A percentile compares a stretch with the other conserved stretches of the same genome.
These are phyloP conservation scores for Achroia grisella DNA, from an alignment of 1,140 invertebrate species.

Conservation along the genomic window DNA sequence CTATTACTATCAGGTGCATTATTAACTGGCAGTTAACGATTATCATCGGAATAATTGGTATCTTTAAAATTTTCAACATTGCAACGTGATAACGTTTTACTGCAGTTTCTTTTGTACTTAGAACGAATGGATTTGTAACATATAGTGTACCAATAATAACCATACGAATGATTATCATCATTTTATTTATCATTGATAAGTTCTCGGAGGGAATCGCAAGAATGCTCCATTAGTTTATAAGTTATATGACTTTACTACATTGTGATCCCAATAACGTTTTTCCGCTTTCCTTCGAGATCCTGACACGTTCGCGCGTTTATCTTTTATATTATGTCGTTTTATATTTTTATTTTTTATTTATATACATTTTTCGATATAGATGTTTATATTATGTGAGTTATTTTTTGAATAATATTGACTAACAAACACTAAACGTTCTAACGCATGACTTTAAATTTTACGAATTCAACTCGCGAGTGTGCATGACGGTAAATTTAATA, in stretches of 20 bases:
- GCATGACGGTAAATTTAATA: conserved; percentile 48
- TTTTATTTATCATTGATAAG: conserved; percentile 26
- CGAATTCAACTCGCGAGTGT: conserved; percentile 58
- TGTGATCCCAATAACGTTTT: conserved; percentile 40
- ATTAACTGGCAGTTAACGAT: conserved; percentile 39
- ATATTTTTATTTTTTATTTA: conserved; percentile 18
- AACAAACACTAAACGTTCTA: conserved; percentile 68
- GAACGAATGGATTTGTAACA: conserved; percentile 33
- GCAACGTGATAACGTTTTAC: conserved; percentile 37
- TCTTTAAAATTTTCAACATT: conserved; percentile 9
- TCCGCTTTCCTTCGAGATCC: conserved; percentile 42
- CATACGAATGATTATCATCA: background rate
- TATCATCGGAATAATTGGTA: conserved; percentile 28
- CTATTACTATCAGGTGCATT: conserved; percentile 22
- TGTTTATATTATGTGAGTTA: conserved; percentile 15
- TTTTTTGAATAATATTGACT: conserved; percentile 68
- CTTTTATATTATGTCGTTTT: conserved; percentile 23
- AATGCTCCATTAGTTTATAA: conserved; percentile 42
- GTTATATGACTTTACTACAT: conserved; percentile 33
- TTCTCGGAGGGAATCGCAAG: conserved; percentile 44
- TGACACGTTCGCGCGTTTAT: conserved; percentile 37
- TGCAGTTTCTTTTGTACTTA: conserved; percentile 41
- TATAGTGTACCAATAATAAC: conserved; percentile 19
- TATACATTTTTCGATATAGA: conserved; percentile 8
- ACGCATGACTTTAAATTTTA: conserved; percentile 66